A percentile compares a stretch with the other conserved stretches of the same genome.
Evolutionary conservation across 2,113 vertebrate genomes (phyloP).

Genomic region (Lophura nycthemera): DNA sequence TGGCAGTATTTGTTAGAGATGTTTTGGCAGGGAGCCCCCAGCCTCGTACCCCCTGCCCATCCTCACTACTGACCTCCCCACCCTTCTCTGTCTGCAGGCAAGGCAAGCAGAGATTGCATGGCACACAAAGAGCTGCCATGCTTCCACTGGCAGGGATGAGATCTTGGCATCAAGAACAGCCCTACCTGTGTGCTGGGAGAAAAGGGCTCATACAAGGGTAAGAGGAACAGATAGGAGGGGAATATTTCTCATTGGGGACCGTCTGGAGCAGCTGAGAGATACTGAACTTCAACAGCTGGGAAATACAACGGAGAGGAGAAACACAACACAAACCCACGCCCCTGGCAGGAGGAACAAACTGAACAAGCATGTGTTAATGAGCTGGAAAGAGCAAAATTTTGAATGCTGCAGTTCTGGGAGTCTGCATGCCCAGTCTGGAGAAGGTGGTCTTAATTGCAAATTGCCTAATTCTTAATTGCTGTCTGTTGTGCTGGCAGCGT

Average conservation of each 20-base stretch:
- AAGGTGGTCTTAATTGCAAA: not conserved
- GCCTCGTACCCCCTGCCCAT: not conserved
- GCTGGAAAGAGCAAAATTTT: not conserved
- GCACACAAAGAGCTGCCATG: not conserved
- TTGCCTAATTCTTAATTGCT: not conserved
- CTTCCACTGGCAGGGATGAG: not conserved
- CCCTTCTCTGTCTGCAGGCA: not conserved
- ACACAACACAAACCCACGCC: not conserved
- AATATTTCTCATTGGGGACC: not conserved
- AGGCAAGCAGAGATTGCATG: fast-evolving
- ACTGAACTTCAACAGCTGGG: not conserved
- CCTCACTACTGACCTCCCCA: not conserved
- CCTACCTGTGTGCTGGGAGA: not conserved
- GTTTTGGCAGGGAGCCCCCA: not conserved
- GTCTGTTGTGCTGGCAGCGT: not conserved
- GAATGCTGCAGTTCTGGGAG: not conserved
- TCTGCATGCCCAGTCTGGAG: not conserved
- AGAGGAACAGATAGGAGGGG: not conserved
- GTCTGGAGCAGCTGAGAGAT: not conserved
- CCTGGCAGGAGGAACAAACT: not conserved
- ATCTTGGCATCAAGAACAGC: not conserved
- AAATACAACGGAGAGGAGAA: not conserved
- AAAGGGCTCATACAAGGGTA: not conserved
- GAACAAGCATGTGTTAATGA: not conserved
- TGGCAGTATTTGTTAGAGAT: not conserved